Evolutionary conservation across 2,797 vertebrate species (phyloP), one percentile per base, ranked within the genome.

Genomic region (Spatula versicolor): DNA sequence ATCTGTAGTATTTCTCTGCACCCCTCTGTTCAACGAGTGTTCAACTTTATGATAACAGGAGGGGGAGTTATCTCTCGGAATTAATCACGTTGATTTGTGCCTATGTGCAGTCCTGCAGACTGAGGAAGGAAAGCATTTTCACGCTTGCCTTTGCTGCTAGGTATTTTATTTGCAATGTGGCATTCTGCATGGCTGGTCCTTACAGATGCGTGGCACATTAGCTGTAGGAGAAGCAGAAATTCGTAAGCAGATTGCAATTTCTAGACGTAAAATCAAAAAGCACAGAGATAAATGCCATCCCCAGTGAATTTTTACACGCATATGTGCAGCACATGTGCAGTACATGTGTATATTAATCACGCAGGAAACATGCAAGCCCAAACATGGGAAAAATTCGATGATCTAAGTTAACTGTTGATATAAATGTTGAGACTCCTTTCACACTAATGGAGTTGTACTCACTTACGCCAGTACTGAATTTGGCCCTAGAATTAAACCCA

Each of bases 281-380:
- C 72, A 72, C 3, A 50, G 21, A 96, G 81, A 41, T 86, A 89
- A 93, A 95, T 0, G 7, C 67, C 56, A 54, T 92, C 58, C 86
- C 77, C 72, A 75, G 83, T 85, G 86, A 89, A 68, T 67, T 93
- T 92, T 90, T 62, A 88, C 33, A 85, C 82, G 54, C 92, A 88
- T 93, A 73, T 95, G 96, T 95, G 91, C 90, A 74, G 82, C 96
- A 95, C 54, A 94, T 95, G 95, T 83, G 75, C 71, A 79, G 67
- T 31, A 84, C 83, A 80, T 86, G 90, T 88, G 54, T 91, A 92
- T 72, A 94, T 90, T 90, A 52, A 90, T 92, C 81, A 69, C 85
- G 56, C 83, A 90, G 94, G 90, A 95, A 95, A 94, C 91, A 95
- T 92, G 78, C 64, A 94, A 90, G 68, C 58, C 86, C 83, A 95